Evolutionary conservation across 2,113 vertebrate species (phyloP), one percentile per base, ranked within the genome.

Genomic region (Ptilorrhoa leucosticta): DNA sequence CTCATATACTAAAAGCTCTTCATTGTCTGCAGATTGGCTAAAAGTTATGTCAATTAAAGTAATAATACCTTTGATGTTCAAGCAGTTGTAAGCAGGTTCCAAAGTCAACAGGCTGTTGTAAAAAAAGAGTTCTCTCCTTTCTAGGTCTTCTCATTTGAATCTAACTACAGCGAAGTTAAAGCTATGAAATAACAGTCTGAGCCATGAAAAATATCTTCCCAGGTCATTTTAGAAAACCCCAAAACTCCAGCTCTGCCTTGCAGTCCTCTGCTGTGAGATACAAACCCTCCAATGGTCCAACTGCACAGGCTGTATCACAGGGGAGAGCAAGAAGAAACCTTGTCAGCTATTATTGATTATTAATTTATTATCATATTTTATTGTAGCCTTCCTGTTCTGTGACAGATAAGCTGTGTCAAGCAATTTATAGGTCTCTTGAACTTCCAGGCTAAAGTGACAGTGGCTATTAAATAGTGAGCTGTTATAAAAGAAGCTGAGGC

Each of bases 321-420:
- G 24, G 48, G 24, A 92, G 11, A 91, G 14, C 5, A 48, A 84
- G 61, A 79, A 60, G 40, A 42, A 96, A 93, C 57, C 57, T 60
- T 95, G 76, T 82, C 92, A 95, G 83, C 69, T 76, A 47, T 57
- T 94, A 96, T 72, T 90, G 90, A 96, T 95, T 78, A 96, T 82
- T 92, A 96, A 96, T 96, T 93, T 90, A 87, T 89, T 90, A 86
- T 58, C 68, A 37, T 82, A 89, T 93, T 95, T 92, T 96, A 96
- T 93, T 90, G 86, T 57, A 76, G 72, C 23, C 56, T 72, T 94
- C 64, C 60, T 96, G 40, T 64, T 93, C 79, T 65, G 17, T 78
- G 69, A 64, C 90, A 95, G 80, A 94, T 89, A 88, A 92, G 72
- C 61, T 68, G 40, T 94, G 79, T 84, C 83, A 95, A 70, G 64